These are phyloP conservation scores for Acleris literana DNA, from an alignment of 2,888 invertebrate genomes.

Conservation along the genomic window DNA sequence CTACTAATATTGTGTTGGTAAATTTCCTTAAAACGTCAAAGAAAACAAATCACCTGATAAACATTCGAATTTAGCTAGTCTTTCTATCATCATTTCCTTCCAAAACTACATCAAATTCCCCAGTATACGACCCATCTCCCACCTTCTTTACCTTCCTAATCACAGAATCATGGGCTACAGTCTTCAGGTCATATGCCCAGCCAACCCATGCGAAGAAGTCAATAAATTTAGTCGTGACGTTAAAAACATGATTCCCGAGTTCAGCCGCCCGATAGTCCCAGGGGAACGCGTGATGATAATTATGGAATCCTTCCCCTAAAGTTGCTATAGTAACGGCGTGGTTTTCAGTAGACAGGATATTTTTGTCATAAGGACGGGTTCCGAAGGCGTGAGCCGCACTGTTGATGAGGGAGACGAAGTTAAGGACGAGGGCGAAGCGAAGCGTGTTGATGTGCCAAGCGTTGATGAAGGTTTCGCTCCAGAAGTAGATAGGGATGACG, in stretches of 20 bases:
- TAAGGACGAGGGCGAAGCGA: background rate
- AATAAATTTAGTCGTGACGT: background rate
- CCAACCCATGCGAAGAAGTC: slow-evolving; percentile 2
- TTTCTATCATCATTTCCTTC: no score
- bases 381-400: slow-evolving; percentile 80
- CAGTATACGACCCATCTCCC: background rate
- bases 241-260: slow-evolving; percentile 4
- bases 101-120: background rate
- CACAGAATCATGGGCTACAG: background rate
- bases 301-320: slow-evolving; percentile 39
- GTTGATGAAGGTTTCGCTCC: slow-evolving; percentile 17
- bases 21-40: no score
- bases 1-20: no score
- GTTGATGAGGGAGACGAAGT: slow-evolving; percentile 67
- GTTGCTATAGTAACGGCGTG: slow-evolving; percentile 4
- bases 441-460: slow-evolving; percentile 16
- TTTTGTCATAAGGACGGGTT: slow-evolving; percentile 60
- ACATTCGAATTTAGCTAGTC: no score
- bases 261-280: slow-evolving; percentile 39
- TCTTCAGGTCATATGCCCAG: slow-evolving; percentile 9
- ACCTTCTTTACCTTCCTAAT: background rate
- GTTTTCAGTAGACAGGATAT: slow-evolving; percentile 36
- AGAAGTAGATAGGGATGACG: slow-evolving; percentile 12
- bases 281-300: slow-evolving; percentile 38
- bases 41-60: no score